Base-by-base conservation (phyloP, 2,113 vertebrate genomes). In the Beaufortia kweichowensis region DNA sequence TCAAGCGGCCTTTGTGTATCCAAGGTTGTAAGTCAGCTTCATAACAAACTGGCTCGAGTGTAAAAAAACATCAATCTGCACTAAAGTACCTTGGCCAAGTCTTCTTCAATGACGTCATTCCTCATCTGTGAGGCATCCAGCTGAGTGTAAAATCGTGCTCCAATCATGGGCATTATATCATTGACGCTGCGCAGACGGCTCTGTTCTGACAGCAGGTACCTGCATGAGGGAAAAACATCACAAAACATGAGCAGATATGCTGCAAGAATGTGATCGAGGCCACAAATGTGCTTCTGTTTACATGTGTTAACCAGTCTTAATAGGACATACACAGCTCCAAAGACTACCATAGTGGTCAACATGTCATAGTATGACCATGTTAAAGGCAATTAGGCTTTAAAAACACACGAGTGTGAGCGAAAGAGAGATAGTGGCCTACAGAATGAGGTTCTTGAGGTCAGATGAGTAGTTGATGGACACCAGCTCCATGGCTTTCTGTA, bases 91-190 rank as follows among this genome's bases (percentile, higher is more conserved):
- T 99, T 99, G 81, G 97, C 96, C 84, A 99, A 91, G 82, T 99
- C 97, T 84, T 99, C 97, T 88, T 98, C 97, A 77, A 99, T 98
- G 80, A 98, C 95, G 85, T 99, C 97, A 84, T 98, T 99, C 89
- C 97, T 93, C 97, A 99, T 98, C 76, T 99, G 97, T 66, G 97
- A 97, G 59, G 96, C 96, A 85, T 98, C 97, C 86, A 99, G 87
- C 46, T 99, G 97, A 67, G 97, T 99, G 90, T 98, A 99, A 91
- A 99, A 99, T 63, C 96, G 93, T 57, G 97, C 97, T 86, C 97
- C 97, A 56, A 99, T 99, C 97, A 99, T 99, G 19, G 97, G 97
- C 97, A 99, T 98, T 76, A 99, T 98, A 91, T 99, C 97, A 81
- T 99, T 99, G 82, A 99, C 97, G 75, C 97, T 99, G 82, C 97